Evolutionary conservation across 2,113 vertebrate species (phyloP), one percentile per base, ranked within the genome.

Genomic region (Sturnira hondurensis): DNA sequence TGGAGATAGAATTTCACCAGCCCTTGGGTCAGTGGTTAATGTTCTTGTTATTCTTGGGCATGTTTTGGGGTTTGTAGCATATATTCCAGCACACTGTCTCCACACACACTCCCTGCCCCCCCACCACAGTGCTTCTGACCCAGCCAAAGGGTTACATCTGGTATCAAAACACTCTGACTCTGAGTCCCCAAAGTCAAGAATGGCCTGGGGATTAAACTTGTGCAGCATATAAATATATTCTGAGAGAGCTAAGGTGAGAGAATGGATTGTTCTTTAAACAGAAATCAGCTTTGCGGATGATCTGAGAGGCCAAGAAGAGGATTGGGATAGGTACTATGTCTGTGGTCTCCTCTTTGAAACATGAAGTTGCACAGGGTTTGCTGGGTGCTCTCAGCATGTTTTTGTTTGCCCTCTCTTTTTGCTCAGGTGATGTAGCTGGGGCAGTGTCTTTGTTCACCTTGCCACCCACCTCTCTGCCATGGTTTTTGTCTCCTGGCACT

Each of bases 11-110:
- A 97, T 98, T 98, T 98, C 98, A 92, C 92, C 94, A 38, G 91
- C 58, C 2, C 97, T 96, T 97, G 97, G 97, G 98, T 98, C 97
- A 97, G 97, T 1, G 89, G 98, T 98, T 98, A 98, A 98, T 97
- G 97, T 88, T 96, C 97, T 97, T 98, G 98, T 98, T 98, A 97
- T 98, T 98, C 96, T 96, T 98, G 97, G 97, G 95, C 56, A 82
- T 95, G 83, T 97, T 98, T 96, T 94, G 0, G 97, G 97, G 96
- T 97, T 98, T 95, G 96, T 88, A 97, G 95, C 86, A 15, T 94
- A 63, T 43, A 95, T 98, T 97, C 76, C 95, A 97, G 98, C 92
- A 97, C 56, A 70, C 93, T 97, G 97, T 97, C 92, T 94, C 96
- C 73, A 84, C 78, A 95, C 0, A 0, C 52, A 84, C 91, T 63